Conservation (phyloP, 1,140 invertebrate genomes). For the Pogonomyrmex californicus region DNA sequence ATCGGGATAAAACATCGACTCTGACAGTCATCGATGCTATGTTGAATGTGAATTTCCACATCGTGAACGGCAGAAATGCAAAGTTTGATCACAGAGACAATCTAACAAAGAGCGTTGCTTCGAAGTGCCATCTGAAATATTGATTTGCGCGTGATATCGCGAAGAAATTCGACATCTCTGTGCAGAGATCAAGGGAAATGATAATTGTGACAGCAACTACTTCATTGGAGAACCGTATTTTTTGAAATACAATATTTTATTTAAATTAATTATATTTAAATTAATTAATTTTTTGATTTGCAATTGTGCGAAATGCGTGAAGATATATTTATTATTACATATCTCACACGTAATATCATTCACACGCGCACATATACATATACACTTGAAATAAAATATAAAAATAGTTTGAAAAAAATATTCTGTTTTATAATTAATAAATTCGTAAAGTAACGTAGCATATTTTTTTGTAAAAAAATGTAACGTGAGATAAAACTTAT, state of each 20-base stretch:
- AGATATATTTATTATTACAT: not conserved
- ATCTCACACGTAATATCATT: not conserved
- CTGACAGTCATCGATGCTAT: constrained; percentile 35
- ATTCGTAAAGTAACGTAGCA: not conserved
- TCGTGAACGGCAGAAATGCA: constrained; percentile 24
- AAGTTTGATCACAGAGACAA: constrained; percentile 34
- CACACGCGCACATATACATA: not conserved
- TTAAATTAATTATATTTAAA: not conserved
- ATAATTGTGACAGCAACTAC: not conserved
- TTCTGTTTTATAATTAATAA: not conserved
- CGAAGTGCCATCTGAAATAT: constrained; percentile 35
- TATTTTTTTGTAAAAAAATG: not conserved
- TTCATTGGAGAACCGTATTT: not conserved
- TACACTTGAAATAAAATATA: not conserved
- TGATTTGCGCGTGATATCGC: constrained; percentile 4
- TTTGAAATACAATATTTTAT: not conserved
- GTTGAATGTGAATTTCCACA: constrained; percentile 33
- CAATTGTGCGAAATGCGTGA: not conserved
- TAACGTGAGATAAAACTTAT: not conserved
- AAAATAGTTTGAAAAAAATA: not conserved
- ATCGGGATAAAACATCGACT: constrained; percentile 11
- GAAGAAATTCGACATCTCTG: constrained; percentile 26
- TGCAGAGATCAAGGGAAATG: not conserved
- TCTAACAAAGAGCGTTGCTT: constrained; percentile 28
- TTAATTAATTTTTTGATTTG: constrained; percentile 1